These are phyloP conservation scores for Lithophane socia DNA, from an alignment of 2,888 invertebrate species.

Conservation along the genomic window DNA sequence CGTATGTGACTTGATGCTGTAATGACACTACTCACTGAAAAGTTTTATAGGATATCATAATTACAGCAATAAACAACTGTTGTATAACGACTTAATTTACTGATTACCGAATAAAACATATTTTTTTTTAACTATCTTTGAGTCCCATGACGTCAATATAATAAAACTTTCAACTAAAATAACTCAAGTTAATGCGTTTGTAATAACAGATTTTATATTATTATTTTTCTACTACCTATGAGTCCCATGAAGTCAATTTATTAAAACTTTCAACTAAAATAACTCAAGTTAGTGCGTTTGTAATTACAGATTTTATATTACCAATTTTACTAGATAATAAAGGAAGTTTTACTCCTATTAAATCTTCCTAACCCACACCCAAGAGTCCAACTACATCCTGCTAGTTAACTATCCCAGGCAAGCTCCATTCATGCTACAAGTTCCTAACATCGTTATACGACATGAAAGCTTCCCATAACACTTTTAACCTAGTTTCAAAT, in stretches of 20 bases:
- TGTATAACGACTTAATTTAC: neutral
- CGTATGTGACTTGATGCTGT: neutral
- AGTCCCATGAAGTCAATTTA: neutral
- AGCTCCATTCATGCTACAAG: slow-evolving; percentile 9
- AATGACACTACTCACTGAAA: neutral
- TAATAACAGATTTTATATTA: too few species aligned
- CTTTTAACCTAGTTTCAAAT: slow-evolving; percentile 45
- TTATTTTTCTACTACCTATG: too few species aligned
- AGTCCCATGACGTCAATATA: too few species aligned
- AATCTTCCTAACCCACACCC: neutral
- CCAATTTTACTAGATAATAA: neutral
- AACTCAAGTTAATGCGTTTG: too few species aligned
- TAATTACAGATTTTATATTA: neutral
- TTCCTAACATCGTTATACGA: slow-evolving; percentile 40
- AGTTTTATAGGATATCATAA: neutral
- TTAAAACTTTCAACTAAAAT: neutral
- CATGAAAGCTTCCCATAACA: slow-evolving; percentile 25
- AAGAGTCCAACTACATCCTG: neutral
- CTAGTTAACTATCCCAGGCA: neutral
- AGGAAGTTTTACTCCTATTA: neutral
- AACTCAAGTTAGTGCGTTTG: neutral
- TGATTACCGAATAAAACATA: too few species aligned
- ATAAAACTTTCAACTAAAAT: too few species aligned
- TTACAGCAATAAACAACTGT: neutral
- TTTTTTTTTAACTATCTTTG: too few species aligned